phyloP scores from a whole-genome alignment of 2,113 vertebrate genomes.

The Gobiocypris rarus region DNA sequence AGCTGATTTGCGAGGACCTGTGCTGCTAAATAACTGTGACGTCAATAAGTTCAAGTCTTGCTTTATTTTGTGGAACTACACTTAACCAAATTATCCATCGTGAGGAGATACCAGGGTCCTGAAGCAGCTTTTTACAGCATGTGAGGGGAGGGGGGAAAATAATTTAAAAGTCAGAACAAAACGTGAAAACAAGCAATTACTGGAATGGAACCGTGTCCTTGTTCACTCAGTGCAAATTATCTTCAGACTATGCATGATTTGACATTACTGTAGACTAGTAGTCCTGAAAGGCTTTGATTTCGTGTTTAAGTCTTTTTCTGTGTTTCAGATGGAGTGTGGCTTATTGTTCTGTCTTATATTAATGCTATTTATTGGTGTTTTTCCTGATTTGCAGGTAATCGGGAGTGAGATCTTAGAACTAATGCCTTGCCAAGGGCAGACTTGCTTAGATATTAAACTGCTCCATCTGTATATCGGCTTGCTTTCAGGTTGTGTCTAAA shows the following conservation, averaged over 20 bases:
- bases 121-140: background rate
- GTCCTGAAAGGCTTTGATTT: constrained; percentile 23
- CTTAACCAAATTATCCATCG: background rate
- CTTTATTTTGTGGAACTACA: background rate
- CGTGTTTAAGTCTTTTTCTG: constrained; percentile 28
- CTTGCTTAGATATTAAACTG: background rate
- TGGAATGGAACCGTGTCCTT: constrained; percentile 3
- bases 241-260: constrained; percentile 40
- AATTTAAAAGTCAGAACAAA: constrained; percentile 17
- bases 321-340: constrained; percentile 20
- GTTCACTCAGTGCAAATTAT: constrained; percentile 31
- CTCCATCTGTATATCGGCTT: background rate
- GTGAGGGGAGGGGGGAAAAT: background rate
- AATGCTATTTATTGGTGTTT: constrained; percentile 22
- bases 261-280: constrained; percentile 8
- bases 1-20: constrained; percentile 23
- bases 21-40: background rate
- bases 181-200: constrained; percentile 29
- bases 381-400: constrained; percentile 20
- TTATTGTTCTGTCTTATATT: constrained; percentile 23
- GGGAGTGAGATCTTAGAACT: background rate
- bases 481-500: background rate
- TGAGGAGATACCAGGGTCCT: background rate
- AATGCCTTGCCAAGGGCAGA: constrained; percentile 2
- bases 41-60: background rate